A percentile compares a stretch with the other conserved stretches of the same genome.
phyloP scores from a whole-genome alignment of 30 jellyfish, hydroid and myxozoan species.

The Mastigias papua region DNA sequence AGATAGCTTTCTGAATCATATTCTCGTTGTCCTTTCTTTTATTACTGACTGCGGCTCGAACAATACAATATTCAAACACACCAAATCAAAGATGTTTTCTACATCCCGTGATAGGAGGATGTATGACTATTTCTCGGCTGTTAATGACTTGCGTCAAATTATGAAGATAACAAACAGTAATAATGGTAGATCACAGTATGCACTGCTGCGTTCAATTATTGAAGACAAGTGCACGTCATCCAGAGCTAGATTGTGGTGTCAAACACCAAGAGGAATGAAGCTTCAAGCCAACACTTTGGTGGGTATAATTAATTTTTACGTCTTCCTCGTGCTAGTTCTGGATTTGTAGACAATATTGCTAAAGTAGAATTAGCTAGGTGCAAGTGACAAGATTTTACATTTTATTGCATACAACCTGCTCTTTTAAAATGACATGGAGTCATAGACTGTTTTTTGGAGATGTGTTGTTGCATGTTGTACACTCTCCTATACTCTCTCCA shows the following conservation, averaged over 20 bases:
- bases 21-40: conserved; percentile 33
- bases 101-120: background rate
- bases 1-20: conserved; percentile 29
- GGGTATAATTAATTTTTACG: conserved; percentile 6
- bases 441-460: too few relatives aligned
- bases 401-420: too few relatives aligned
- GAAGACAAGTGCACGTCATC: conserved; percentile 43
- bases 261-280: background rate
- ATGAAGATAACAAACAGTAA: conserved; percentile 21
- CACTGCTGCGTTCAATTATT: background rate
- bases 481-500: too few relatives aligned
- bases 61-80: conserved; percentile 13
- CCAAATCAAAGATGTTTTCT: background rate
- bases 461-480: too few relatives aligned
- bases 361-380: too few relatives aligned
- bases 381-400: too few relatives aligned
- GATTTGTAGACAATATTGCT: too few relatives aligned
- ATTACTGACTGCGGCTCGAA: conserved; percentile 63
- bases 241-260: background rate
- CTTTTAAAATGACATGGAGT: too few relatives aligned
- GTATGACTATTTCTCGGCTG: conserved; percentile 41
- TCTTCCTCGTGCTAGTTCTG: too few relatives aligned
- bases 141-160: background rate
- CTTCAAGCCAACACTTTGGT: background rate
- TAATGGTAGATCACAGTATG: conserved; percentile 37